Conservation (phyloP, 2,797 vertebrate species). For the Carapus acus region DNA sequence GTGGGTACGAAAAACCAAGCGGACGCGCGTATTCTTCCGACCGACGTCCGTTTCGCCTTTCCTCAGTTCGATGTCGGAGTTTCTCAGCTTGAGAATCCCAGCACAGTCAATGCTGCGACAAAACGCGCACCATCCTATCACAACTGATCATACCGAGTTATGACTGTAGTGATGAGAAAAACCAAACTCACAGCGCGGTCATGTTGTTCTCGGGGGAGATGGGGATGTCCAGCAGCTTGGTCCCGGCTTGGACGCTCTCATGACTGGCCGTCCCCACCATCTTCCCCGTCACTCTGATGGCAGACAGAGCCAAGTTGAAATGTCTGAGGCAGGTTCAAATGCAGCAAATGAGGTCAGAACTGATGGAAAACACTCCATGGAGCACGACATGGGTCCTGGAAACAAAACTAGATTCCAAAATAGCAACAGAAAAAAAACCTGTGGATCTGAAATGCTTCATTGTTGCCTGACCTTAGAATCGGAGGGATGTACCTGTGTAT, state of each 20-base stretch:
- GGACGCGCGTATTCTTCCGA: conserved; percentile 87
- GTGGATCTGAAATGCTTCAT: too few relatives aligned
- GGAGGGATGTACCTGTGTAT: conserved; percentile 75
- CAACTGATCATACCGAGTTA: too few relatives aligned
- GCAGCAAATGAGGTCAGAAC: too few relatives aligned
- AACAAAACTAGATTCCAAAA: too few relatives aligned
- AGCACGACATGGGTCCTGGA: too few relatives aligned
- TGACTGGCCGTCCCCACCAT: conserved; percentile 91
- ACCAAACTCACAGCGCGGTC: conserved; percentile 81
- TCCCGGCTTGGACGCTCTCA: conserved; percentile 85
- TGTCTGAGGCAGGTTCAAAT: not conserved
- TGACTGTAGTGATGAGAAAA: too few relatives aligned
- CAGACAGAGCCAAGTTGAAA: not conserved
- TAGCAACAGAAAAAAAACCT: too few relatives aligned
- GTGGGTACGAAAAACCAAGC: conserved; percentile 85
- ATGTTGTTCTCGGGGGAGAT: conserved; percentile 88
- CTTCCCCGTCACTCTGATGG: conserved; percentile 83
- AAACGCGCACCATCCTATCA: too few relatives aligned
- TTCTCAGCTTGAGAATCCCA: conserved; percentile 88
- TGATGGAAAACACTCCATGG: too few relatives aligned
- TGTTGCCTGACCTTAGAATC: too few relatives aligned
- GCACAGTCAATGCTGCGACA: conserved; percentile 85
- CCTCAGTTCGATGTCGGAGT: conserved; percentile 90
- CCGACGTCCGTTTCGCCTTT: conserved; percentile 95
- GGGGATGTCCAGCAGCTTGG: conserved; percentile 88